These are phyloP conservation scores for Passer montanus DNA, from an alignment of 2,113 vertebrate genomes.

Conservation along the genomic window DNA sequence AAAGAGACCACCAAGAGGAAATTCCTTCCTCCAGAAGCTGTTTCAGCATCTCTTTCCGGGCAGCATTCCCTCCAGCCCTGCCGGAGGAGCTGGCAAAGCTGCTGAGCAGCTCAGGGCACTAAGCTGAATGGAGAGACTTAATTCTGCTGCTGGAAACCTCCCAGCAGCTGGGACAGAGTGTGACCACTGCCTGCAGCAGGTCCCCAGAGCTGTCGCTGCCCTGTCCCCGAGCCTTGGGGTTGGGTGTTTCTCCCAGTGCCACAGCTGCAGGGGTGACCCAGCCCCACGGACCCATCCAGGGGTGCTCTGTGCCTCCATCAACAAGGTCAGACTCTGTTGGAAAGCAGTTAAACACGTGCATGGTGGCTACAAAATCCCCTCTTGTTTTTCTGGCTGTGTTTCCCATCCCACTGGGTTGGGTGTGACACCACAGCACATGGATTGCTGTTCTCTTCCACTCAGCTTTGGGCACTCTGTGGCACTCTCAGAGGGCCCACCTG, in stretches of 20 bases:
- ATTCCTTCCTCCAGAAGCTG: neutral
- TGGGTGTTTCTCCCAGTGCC: rapidly evolving
- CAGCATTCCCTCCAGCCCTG: neutral
- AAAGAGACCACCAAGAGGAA: neutral
- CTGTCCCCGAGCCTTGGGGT: rapidly evolving
- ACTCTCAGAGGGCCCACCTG: neutral
- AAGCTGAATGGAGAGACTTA: neutral
- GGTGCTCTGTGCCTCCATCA: rapidly evolving
- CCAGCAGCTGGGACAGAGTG: neutral
- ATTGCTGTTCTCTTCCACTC: neutral
- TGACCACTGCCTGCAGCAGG: neutral
- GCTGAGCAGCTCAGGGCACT: neutral
- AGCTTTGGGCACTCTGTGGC: neutral
- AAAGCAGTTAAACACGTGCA: rapidly evolving
- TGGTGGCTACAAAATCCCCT: neutral
- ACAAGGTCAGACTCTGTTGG: rapidly evolving
- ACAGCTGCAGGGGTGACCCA: neutral
- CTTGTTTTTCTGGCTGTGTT: rapidly evolving
- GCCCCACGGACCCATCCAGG: neutral
- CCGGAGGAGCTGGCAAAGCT: neutral
- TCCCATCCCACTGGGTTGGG: rapidly evolving
- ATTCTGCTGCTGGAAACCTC: neutral
- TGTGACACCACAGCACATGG: rapidly evolving
- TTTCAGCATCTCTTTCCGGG: neutral
- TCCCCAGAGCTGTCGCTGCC: neutral